Evolutionary conservation across 53 echinoderm and acorn worm species (phyloP).

Genomic region (Glandiceps talaboti): DNA sequence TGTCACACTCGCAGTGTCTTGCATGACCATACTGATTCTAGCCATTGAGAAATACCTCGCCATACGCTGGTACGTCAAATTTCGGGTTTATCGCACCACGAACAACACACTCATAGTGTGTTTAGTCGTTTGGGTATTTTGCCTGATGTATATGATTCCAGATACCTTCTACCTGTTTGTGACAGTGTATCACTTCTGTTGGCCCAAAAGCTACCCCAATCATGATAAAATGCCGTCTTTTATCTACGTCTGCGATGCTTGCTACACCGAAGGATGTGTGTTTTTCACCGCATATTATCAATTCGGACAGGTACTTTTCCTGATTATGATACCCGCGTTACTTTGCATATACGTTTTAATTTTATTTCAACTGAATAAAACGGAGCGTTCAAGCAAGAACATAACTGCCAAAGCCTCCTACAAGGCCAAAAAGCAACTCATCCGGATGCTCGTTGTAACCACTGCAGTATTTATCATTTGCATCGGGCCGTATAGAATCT

Average conservation of each 20-base stretch:
- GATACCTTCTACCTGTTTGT: not conserved
- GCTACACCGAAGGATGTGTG: not conserved
- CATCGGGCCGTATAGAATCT: not conserved
- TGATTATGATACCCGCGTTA: not conserved
- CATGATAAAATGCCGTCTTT: not conserved
- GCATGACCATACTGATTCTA: not conserved
- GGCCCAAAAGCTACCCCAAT: not conserved
- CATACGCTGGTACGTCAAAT: not conserved
- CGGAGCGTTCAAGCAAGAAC: not conserved
- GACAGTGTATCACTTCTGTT: not conserved
- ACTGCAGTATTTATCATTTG: not conserved
- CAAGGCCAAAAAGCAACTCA: not conserved
- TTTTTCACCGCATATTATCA: not conserved
- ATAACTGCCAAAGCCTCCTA: not conserved
- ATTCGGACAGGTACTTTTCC: not conserved
- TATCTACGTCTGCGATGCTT: not conserved
- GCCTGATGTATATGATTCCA: not conserved
- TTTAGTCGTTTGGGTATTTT: not conserved
- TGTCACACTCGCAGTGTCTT: not conserved
- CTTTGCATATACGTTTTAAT: not conserved
- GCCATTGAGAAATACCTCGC: not conserved
- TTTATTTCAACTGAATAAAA: not conserved
- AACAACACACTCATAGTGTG: not conserved
- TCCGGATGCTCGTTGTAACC: not conserved
- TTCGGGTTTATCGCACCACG: not conserved